Conservation (phyloP, 2,888 invertebrate species). For the Hypena proboscidalis region DNA sequence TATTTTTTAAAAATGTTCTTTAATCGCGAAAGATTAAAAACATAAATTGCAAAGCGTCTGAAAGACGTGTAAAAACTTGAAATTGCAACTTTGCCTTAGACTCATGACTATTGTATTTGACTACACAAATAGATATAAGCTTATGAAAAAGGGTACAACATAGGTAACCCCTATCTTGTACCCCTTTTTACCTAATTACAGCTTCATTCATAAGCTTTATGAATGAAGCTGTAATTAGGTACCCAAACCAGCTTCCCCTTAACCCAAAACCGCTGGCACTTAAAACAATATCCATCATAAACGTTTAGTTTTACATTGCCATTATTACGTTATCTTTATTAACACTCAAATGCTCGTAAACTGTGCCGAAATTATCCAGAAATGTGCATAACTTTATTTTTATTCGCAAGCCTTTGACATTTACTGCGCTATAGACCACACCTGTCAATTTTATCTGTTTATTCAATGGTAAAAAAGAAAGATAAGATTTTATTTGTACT, state of each 20-base stretch:
- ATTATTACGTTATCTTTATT: slow-evolving; percentile 67
- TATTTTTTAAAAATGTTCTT: too few relatives aligned
- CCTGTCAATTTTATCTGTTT: slow-evolving; percentile 47
- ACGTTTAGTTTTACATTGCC: slow-evolving; percentile 59
- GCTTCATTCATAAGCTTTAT: too few relatives aligned
- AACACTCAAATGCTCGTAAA: slow-evolving; percentile 64
- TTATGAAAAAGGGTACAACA: too few relatives aligned
- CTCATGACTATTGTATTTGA: too few relatives aligned
- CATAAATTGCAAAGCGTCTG: too few relatives aligned
- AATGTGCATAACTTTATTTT: slow-evolving; percentile 45
- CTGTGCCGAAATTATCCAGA: slow-evolving; percentile 51
- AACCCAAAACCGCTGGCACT: slow-evolving; percentile 33
- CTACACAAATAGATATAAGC: too few relatives aligned
- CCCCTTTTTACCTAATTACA: too few relatives aligned
- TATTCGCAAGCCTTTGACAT: slow-evolving; percentile 51
- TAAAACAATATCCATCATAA: slow-evolving; percentile 60
- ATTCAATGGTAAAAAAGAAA: slow-evolving; percentile 6
- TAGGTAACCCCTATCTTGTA: too few relatives aligned
- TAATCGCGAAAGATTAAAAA: too few relatives aligned
- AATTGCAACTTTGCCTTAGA: too few relatives aligned
- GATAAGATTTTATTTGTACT: slow-evolving; percentile 5
- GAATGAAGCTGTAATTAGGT: too few relatives aligned
- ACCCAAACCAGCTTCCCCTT: slow-evolving; percentile 18
- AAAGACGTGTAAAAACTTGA: too few relatives aligned
- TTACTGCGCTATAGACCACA: slow-evolving; percentile 43